Evolutionary conservation across 35 echinoderm and acorn worm species (phyloP).

Genomic region (Ophioderma brevispina): DNA sequence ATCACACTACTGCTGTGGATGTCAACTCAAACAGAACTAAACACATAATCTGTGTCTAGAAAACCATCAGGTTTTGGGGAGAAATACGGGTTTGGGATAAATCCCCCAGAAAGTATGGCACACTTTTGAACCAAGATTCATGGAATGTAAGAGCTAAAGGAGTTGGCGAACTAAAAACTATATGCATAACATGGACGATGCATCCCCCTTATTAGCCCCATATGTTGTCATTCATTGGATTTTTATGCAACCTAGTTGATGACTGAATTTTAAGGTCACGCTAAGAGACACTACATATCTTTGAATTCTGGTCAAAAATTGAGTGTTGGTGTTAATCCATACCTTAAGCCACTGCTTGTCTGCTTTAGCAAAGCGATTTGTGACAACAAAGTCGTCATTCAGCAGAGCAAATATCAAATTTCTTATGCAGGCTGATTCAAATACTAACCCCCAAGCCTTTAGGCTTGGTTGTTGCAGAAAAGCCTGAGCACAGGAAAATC

Average conservation of each 20-base stretch:
- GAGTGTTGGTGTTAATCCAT: constrained; percentile 78
- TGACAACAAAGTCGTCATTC: no score
- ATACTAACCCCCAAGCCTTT: no score
- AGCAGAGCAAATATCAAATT: no score
- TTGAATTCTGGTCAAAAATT: constrained; percentile 80
- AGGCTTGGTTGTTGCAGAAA: no score
- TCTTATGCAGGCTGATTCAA: no score
- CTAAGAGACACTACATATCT: constrained; percentile 81
- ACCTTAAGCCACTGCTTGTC: constrained; percentile 74
- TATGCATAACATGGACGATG: constrained; percentile 42
- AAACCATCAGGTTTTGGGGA: constrained; percentile 6
- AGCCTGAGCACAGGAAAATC: no score
- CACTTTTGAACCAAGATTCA: constrained; percentile 77
- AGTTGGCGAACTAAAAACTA: constrained; percentile 69
- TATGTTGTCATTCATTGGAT: constrained; percentile 82
- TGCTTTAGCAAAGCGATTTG: constrained; percentile 90
- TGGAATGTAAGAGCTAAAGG: constrained; percentile 83
- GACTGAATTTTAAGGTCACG: constrained; percentile 95
- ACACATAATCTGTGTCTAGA: constrained; percentile 21
- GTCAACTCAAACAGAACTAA: constrained; percentile 45
- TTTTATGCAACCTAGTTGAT: constrained; percentile 93
- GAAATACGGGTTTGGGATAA: constrained; percentile 65
- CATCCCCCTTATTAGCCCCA: constrained; percentile 57
- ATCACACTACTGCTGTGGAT: constrained; percentile 9
- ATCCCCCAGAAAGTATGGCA: constrained; percentile 68